Percentiles rank a stretch among this genome's conserved stretches.
Conservation (phyloP, 1,140 invertebrate genomes). For the Heliconius nattereri region DNA sequence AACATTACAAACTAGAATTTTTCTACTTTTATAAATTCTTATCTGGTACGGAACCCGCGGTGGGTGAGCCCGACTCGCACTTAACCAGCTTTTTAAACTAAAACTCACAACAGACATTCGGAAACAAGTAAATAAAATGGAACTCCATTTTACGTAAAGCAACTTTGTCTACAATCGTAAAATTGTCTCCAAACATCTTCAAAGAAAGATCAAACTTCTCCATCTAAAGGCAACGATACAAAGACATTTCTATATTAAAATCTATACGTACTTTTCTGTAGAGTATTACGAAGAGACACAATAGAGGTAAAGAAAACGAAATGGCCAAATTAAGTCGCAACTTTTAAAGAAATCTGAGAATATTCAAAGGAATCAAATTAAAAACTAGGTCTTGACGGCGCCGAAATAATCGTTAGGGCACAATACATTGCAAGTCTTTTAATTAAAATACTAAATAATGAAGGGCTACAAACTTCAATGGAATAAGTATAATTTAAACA, state of each 20-base stretch:
- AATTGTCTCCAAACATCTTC: conserved; percentile 40
- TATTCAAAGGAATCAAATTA: conserved; percentile 30
- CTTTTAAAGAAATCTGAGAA: conserved; percentile 16
- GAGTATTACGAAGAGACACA: conserved; percentile 38
- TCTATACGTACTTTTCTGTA: conserved; percentile 38
- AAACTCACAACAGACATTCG: conserved; percentile 28
- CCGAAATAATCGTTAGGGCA: conserved; percentile 3
- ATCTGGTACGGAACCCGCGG: too few species aligned
- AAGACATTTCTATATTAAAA: conserved; percentile 52
- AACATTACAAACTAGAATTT: too few species aligned
- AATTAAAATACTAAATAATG: conserved; percentile 36
- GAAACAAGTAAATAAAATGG: conserved; percentile 38
- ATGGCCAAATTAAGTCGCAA: conserved; percentile 17
- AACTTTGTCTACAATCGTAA: conserved; percentile 46
- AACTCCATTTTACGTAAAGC: conserved; percentile 34
- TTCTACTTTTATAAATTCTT: too few species aligned
- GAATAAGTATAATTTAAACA: conserved; percentile 44
- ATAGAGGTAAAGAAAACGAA: conserved; percentile 35
- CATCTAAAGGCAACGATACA: conserved; percentile 43
- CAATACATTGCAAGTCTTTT: conserved; percentile 24
- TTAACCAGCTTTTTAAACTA: neutral
- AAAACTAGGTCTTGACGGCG: conserved; percentile 16
- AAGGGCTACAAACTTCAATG: conserved; percentile 43
- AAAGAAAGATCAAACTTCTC: conserved; percentile 43
- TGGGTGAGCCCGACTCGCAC: too few species aligned